Conservation (phyloP, 2,888 invertebrate species). For the Archips crataeganus region DNA sequence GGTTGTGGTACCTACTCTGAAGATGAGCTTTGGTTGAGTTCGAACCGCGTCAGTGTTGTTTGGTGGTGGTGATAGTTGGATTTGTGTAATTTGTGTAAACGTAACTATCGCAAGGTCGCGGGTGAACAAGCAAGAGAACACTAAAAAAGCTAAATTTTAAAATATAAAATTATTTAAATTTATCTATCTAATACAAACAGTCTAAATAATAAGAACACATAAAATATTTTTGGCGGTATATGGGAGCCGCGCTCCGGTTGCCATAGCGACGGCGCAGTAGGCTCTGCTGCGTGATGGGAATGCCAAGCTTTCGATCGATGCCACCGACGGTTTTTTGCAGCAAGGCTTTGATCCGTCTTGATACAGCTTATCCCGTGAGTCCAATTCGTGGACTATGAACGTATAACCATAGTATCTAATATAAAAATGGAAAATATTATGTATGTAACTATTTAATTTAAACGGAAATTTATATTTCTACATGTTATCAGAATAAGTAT, state of each 20-base stretch:
- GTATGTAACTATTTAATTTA: not conserved
- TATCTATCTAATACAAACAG: not conserved
- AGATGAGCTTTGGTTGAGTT: no score
- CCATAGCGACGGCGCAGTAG: constrained; percentile 78
- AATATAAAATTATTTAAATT: not conserved
- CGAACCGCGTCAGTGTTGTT: no score
- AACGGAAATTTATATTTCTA: not conserved
- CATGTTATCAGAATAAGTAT: not conserved
- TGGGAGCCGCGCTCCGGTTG: constrained; percentile 59
- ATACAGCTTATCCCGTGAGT: constrained; percentile 35
- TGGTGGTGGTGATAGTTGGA: no score
- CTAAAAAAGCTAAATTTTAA: no score
- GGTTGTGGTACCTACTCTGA: no score
- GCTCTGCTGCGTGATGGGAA: constrained; percentile 79
- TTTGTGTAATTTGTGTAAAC: no score
- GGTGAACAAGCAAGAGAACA: no score
- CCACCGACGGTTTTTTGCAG: constrained; percentile 56
- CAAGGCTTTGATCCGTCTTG: constrained; percentile 48
- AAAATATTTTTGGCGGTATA: constrained; percentile 48
- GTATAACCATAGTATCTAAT: not conserved
- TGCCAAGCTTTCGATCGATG: constrained; percentile 77
- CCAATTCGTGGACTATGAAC: constrained; percentile 19
- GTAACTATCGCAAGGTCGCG: no score
- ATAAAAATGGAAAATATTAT: not conserved
- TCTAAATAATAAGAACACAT: not conserved